phyloP scores from a whole-genome alignment of 2,113 vertebrate genomes.

The Brachypteracias leptosomus region DNA sequence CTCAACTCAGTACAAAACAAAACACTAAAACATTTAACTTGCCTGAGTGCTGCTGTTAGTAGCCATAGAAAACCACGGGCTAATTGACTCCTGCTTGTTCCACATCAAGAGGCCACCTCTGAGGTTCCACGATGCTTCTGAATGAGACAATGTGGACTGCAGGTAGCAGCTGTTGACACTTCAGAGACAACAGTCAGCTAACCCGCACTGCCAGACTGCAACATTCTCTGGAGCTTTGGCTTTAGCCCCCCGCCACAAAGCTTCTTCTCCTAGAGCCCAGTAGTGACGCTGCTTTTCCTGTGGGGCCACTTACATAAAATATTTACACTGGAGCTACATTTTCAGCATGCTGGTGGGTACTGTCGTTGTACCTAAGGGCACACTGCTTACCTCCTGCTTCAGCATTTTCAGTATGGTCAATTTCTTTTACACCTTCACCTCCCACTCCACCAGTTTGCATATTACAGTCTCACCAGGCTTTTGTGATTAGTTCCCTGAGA shows the following conservation, averaged over 20 bases:
- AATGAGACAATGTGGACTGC: conserved; percentile 71
- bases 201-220: conserved; percentile 75
- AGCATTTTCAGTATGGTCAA: not conserved
- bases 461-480: not conserved
- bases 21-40: not conserved
- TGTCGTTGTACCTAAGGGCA: accelerated
- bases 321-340: not conserved
- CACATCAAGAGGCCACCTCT: not conserved
- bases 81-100: not conserved
- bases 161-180: conserved; percentile 69
- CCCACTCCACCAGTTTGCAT: accelerated
- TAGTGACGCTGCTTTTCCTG: not conserved
- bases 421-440: not conserved
- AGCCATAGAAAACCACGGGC: not conserved
- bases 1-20: not conserved
- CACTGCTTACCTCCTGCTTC: not conserved
- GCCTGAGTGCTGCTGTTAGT: not conserved
- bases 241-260: not conserved
- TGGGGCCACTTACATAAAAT: not conserved
- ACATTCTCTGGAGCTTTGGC: not conserved
- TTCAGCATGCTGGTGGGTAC: not conserved
- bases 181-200: conserved; percentile 75
- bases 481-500: not conserved
- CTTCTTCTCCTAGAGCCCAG: not conserved
- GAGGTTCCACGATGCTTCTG: not conserved